Conservation (phyloP, 2,888 invertebrate species). For the Dendrolimus pini region DNA sequence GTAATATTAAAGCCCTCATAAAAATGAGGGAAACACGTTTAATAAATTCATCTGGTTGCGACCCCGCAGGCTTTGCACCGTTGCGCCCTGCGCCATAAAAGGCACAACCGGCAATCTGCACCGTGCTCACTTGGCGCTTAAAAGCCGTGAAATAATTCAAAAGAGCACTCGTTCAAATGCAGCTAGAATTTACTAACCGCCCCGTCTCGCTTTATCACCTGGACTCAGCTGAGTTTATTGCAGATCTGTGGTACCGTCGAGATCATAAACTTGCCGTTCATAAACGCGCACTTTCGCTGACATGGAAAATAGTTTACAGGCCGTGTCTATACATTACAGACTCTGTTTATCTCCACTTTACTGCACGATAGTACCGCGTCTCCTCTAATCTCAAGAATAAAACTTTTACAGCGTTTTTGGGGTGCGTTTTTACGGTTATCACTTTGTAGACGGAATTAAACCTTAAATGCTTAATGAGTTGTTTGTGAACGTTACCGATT, state of each 20-base stretch:
- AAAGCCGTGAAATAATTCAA: conserved; percentile 68
- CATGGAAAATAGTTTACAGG: conserved; percentile 72
- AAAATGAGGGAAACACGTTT: neutral
- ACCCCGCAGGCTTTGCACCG: neutral
- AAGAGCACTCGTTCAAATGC: conserved; percentile 63
- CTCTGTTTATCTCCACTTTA: conserved; percentile 61
- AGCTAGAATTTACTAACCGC: conserved; percentile 55
- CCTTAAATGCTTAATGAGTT: conserved; percentile 62
- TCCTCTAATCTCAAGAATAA: conserved; percentile 67
- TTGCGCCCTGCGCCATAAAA: conserved; percentile 28
- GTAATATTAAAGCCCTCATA: neutral
- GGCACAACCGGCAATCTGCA: conserved; percentile 46
- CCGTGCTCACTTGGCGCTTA: conserved; percentile 37
- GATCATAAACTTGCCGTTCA: conserved; percentile 24
- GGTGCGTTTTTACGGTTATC: conserved; percentile 55
- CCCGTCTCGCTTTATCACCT: conserved; percentile 57
- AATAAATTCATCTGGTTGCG: neutral
- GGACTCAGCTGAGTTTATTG: conserved; percentile 44
- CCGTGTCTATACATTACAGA: conserved; percentile 47
- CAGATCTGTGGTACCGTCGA: conserved; percentile 25
- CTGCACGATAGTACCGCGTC: conserved; percentile 45
- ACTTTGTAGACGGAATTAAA: conserved; percentile 64
- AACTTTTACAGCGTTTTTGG: conserved; percentile 67
- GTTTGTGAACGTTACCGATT: conserved; percentile 50
- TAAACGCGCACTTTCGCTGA: conserved; percentile 68